Conservation (phyloP, 2,797 vertebrate genomes). For the Anisognathus igniventris region DNA sequence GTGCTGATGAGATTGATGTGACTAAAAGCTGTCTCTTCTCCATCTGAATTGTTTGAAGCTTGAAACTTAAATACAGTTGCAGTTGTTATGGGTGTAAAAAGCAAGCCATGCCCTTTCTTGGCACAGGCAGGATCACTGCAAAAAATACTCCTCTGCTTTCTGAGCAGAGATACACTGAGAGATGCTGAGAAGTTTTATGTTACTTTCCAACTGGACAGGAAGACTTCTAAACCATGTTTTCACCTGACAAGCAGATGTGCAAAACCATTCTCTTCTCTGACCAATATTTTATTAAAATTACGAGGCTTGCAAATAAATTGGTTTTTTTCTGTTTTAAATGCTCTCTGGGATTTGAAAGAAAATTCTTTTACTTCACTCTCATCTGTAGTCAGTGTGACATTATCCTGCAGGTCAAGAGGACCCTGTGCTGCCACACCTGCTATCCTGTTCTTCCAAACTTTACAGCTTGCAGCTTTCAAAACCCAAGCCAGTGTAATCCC, state of each 20-base stretch:
- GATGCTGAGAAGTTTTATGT: neutral
- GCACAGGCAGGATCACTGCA: neutral
- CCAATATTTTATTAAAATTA: neutral
- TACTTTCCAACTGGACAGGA: neutral
- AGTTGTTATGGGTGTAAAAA: neutral
- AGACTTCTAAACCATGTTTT: neutral
- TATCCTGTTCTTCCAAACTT: neutral
- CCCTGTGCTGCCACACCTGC: neutral
- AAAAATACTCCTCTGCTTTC: neutral
- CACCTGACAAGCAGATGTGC: neutral
- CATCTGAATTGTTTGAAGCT: neutral
- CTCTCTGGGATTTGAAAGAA: neutral
- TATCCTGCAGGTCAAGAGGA: neutral
- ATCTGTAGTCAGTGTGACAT: neutral
- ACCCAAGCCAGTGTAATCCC: neutral
- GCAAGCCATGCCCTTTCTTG: neutral
- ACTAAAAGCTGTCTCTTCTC: conserved; percentile 44
- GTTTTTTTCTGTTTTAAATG: neutral
- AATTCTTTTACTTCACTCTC: neutral
- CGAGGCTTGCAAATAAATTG: neutral
- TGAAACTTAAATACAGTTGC: conserved; percentile 14
- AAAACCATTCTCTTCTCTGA: neutral
- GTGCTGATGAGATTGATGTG: conserved; percentile 53
- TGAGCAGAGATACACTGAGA: neutral
- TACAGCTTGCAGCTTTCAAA: neutral